Conservation (phyloP, 92 coral and sea anemone species). For the Epizoanthus scotinus region DNA sequence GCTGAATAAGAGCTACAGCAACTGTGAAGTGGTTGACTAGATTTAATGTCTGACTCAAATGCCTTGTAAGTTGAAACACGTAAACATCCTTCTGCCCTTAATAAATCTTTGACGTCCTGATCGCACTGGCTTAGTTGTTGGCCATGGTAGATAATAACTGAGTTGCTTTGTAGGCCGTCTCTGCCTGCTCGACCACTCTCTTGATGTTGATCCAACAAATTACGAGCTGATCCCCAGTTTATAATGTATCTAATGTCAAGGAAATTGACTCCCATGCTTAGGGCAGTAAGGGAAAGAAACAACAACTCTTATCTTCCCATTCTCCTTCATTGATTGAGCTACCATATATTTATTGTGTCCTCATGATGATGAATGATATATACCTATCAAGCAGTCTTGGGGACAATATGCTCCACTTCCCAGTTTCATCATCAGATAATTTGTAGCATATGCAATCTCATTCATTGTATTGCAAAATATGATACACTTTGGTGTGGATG, state of each 20-base stretch:
- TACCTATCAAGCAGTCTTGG: constrained; percentile 42
- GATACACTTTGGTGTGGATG: constrained; percentile 36
- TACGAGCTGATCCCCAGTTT: constrained; percentile 51
- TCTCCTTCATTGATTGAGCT: constrained; percentile 14
- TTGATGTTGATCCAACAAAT: constrained; percentile 49
- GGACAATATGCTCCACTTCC: constrained; percentile 51
- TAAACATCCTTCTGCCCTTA: constrained; percentile 36
- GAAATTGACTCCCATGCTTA: constrained; percentile 60
- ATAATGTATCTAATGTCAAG: constrained; percentile 37
- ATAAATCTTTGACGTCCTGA: constrained; percentile 31
- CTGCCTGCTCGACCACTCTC: constrained; percentile 53
- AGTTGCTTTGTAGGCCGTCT: constrained; percentile 34
- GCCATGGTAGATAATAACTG: constrained; percentile 38
- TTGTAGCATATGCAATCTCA: constrained; percentile 52
- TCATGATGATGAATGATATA: constrained; percentile 46
- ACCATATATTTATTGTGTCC: constrained; percentile 21
- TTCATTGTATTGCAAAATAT: constrained; percentile 56
- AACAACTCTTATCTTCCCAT: constrained; percentile 45
- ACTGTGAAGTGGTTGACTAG: constrained; percentile 27
- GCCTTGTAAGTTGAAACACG: constrained; percentile 38
- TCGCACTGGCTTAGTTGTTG: constrained; percentile 44
- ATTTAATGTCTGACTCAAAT: constrained; percentile 26
- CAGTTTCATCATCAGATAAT: constrained; percentile 53
- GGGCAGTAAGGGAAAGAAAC: constrained; percentile 52
- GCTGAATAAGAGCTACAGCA: constrained; percentile 33